Percentiles rank a stretch among this genome's conserved stretches.
phyloP scores from a whole-genome alignment of 2,888 invertebrate genomes.

The Ormyrus nitidulus region DNA sequence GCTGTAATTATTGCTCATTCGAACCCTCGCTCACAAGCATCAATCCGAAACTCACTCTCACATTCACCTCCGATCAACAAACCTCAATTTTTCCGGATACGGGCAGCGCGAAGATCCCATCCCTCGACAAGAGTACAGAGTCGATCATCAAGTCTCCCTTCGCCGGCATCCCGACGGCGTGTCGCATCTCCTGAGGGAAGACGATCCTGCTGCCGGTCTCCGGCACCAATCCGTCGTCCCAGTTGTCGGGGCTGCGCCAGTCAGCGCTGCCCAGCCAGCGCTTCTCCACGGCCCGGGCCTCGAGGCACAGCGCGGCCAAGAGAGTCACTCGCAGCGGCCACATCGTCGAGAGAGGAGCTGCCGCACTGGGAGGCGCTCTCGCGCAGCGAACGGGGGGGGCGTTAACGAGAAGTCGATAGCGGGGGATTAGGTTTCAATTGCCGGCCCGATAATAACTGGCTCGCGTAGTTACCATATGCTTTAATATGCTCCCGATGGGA shows the following conservation, averaged over 20 bases:
- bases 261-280: conserved; percentile 70
- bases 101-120: conserved; percentile 66
- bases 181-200: conserved; percentile 68
- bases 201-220: conserved; percentile 63
- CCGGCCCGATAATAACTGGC: too few species aligned
- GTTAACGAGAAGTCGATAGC: conserved; percentile 23
- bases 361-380: not conserved
- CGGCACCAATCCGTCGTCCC: conserved; percentile 64
- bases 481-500: too few species aligned
- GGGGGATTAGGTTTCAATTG: conserved; percentile 38
- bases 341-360: not conserved
- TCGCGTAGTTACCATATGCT: too few species aligned
- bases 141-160: conserved; percentile 61
- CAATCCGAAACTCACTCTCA: too few species aligned
- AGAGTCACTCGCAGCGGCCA: not conserved
- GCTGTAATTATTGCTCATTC: too few species aligned
- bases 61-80: not conserved
- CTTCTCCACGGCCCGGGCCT: conserved; percentile 58
- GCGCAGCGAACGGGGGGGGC: conserved; percentile 19
- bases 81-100: conserved; percentile 63
- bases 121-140: conserved; percentile 59
- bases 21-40: too few species aligned
- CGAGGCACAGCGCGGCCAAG: not conserved
- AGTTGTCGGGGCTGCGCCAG: conserved; percentile 68
- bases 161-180: conserved; percentile 67